phyloP scores from a whole-genome alignment of 2,888 invertebrate species.

The Lepidocyrtinus sp. region DNA sequence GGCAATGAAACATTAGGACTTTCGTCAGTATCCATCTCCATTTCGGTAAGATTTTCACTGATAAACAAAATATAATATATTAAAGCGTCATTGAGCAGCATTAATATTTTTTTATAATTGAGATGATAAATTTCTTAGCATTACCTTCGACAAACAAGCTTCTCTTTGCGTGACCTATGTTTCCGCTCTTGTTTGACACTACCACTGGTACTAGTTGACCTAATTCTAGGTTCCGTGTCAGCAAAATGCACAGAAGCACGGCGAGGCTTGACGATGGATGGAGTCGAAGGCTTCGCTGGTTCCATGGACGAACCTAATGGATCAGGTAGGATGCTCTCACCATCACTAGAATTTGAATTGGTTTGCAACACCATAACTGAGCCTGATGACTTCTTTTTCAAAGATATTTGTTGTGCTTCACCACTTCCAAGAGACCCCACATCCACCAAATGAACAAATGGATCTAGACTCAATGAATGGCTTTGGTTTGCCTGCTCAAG shows the following conservation, averaged over 20 bases:
- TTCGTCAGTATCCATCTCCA: conserved; percentile 27
- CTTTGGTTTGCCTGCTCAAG: too few species aligned
- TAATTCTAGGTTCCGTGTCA: conserved; percentile 26
- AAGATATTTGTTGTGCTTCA: neutral
- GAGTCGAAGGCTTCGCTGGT: neutral
- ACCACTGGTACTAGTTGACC: neutral
- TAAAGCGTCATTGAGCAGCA: neutral
- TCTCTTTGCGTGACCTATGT: conserved; percentile 49
- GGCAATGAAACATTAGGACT: neutral
- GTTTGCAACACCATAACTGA: too few species aligned
- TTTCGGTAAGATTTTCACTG: conserved; percentile 42
- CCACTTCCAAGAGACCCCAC: neutral
- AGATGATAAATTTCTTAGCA: neutral
- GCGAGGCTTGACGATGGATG: conserved; percentile 34
- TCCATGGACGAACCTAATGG: too few species aligned
- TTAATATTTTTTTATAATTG: neutral
- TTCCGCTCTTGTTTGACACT: conserved; percentile 25
- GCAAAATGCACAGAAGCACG: conserved; percentile 50
- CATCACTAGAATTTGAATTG: too few species aligned
- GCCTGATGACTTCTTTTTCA: neutral
- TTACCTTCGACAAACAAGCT: conserved; percentile 51
- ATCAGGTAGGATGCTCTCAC: too few species aligned
- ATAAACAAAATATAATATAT: neutral
- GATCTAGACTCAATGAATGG: too few species aligned
- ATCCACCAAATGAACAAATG: neutral